These are phyloP conservation scores for Tridacna gigas DNA, from an alignment of 2,888 invertebrate species.

Conservation along the genomic window DNA sequence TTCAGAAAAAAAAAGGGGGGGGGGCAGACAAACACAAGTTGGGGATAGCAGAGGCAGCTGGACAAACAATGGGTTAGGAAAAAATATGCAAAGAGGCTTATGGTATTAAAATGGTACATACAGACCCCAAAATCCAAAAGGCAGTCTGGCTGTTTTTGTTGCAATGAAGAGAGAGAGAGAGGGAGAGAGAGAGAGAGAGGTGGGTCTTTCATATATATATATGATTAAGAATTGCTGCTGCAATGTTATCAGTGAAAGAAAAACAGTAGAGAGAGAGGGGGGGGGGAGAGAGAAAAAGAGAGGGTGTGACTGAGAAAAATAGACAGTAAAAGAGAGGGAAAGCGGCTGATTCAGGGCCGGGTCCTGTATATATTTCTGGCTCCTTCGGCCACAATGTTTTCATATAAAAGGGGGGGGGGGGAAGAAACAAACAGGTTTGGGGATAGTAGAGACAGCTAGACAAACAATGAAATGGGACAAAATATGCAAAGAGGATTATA, in stretches of 20 bases:
- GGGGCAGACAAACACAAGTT: neutral
- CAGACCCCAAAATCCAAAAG: neutral
- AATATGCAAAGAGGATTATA: too few species aligned
- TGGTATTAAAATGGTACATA: neutral
- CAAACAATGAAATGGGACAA: too few species aligned
- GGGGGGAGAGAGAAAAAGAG: neutral
- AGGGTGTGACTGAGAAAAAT: slow-evolving; percentile 3
- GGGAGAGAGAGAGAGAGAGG: neutral
- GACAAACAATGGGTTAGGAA: neutral
- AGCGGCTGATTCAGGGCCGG: too few species aligned
- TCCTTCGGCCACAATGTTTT: too few species aligned
- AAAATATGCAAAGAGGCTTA: neutral
- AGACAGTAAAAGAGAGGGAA: neutral
- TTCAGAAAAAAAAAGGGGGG: neutral
- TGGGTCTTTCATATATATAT: too few species aligned
- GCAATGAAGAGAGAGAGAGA: neutral
- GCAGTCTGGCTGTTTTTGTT: neutral
- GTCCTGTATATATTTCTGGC: too few species aligned
- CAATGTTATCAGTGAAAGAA: too few species aligned
- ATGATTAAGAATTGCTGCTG: too few species aligned
- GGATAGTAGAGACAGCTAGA: too few species aligned
- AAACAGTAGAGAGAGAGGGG: neutral
- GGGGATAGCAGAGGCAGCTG: neutral
- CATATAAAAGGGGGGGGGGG: too few species aligned
- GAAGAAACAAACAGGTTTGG: too few species aligned